A percentile compares a stretch with the other conserved stretches of the same genome.
These are phyloP conservation scores for Styela clava DNA, from an alignment of 23 tunicate species.

Conservation along the genomic window DNA sequence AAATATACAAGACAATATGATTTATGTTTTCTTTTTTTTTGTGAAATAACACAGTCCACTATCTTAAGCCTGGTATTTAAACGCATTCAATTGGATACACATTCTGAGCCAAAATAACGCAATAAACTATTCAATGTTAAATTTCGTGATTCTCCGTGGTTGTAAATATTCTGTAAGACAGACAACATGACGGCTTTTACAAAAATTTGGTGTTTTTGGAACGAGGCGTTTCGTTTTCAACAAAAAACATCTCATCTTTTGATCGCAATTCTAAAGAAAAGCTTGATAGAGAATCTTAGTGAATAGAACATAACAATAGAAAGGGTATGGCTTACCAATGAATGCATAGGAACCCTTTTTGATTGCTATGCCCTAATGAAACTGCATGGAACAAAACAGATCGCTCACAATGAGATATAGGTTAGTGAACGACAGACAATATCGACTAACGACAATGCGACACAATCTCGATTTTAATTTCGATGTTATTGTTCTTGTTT, in stretches of 20 bases:
- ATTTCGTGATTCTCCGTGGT: no score
- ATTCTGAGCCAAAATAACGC: no score
- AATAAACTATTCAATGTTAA: no score
- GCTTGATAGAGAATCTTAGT: neutral
- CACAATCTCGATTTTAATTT: neutral
- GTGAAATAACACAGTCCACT: no score
- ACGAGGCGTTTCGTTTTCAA: neutral
- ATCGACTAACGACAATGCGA: neutral
- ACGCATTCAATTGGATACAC: no score
- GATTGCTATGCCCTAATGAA: constrained; percentile 35
- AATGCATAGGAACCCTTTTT: constrained; percentile 15
- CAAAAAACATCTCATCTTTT: constrained; percentile 4
- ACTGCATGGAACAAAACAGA: constrained; percentile 28
- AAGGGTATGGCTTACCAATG: constrained; percentile 2
- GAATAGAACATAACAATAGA: constrained; percentile 1
- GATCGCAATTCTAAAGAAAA: neutral
- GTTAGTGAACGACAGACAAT: constrained; percentile 7
- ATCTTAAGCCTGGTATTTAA: no score
- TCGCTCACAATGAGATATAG: neutral
- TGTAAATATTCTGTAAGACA: no score
- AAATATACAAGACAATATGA: no score
- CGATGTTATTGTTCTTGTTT: neutral
- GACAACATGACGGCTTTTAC: neutral
- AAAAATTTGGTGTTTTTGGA: neutral
- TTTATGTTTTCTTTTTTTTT: no score